Evolutionary conservation across 2,888 invertebrate genomes (phyloP), one percentile per base, ranked within the genome.

Genomic region (Epistrophe grossulariae): DNA sequence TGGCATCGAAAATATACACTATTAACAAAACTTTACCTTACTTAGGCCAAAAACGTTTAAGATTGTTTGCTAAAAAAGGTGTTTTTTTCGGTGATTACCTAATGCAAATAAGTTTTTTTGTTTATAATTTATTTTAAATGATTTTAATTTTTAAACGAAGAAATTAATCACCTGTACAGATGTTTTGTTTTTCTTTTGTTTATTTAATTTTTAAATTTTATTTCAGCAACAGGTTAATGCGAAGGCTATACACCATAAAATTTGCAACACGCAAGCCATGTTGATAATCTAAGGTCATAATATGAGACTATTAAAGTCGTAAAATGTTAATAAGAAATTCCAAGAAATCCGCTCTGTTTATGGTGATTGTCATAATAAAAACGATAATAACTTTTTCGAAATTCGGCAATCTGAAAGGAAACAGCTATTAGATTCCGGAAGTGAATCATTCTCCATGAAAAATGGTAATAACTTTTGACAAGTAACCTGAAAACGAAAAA

Each of bases 61-160:
- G 45, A n/a, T 45, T 45, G 7, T 45, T n/a, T 45, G 7, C n/a
- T n/a, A 0, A 17, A 38, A 19, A 40, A 60, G 38, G 11, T 38
- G 35, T 19, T 60, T 59, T 35, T 11, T 60, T 35, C 7, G 38
- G 19, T 19, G 62, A 8, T 40, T 62, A 9, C 15, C 9, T 38
- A 15, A 60, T 60, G 19, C 38, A 60, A 40, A 60, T 15, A 60
- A n/a, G 3, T 31, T 55, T 4, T 55, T n/a, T 31, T 9, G 0
- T 35, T 57, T 57, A 6, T 11, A 10, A 52, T 3, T 24, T 0
- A 6, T 28, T 15, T 55, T 11, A 10, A 35, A 57, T 10, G 31
- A 35, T 57, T n/a, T 57, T n/a, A 57, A 31, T n/a, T 57, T n/a
- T 57, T n/a, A 57, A 31, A 57, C 10, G 31, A 31, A 35, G 13